A percentile compares a stretch with the other conserved stretches of the same genome.
Evolutionary conservation across 2,113 vertebrate genomes (phyloP).

Genomic region (Arothron firmamentum): DNA sequence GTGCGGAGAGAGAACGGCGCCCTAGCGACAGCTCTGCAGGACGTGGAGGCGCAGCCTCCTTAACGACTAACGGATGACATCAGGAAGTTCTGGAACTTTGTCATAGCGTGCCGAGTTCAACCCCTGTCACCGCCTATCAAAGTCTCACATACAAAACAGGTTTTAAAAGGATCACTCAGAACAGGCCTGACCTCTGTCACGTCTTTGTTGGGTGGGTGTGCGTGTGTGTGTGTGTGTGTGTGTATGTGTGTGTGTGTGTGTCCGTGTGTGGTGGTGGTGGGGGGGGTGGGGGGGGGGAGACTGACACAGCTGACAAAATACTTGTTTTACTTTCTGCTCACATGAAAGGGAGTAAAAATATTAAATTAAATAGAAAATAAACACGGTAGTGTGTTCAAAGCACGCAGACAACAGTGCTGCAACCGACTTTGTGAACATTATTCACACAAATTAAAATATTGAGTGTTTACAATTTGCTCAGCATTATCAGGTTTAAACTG

Average conservation of each 20-base stretch:
- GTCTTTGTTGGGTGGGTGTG: not conserved
- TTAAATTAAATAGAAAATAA: slow-evolving; percentile 1
- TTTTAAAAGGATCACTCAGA: slow-evolving; percentile 15
- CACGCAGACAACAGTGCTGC: slow-evolving; percentile 16
- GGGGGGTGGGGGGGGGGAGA: slow-evolving; percentile 10
- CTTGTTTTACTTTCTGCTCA: slow-evolving; percentile 17
- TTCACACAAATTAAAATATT: not conserved
- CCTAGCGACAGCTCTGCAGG: not conserved
- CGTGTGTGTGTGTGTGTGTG: too few species aligned
- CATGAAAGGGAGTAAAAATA: slow-evolving; percentile 28
- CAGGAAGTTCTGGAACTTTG: slow-evolving; percentile 31
- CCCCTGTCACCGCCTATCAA: slow-evolving; percentile 31
- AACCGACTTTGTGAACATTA: slow-evolving; percentile 6
- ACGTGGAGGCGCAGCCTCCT: slow-evolving; percentile 9
- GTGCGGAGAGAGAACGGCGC: slow-evolving; percentile 7
- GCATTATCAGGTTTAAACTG: slow-evolving; percentile 6
- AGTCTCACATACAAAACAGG: slow-evolving; percentile 27
- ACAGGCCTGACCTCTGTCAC: slow-evolving; percentile 36
- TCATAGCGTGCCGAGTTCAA: not conserved
- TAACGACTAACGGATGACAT: slow-evolving; percentile 35
- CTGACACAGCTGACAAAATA: slow-evolving; percentile 12
- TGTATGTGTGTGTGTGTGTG: too few species aligned
- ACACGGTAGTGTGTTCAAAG: slow-evolving; percentile 34
- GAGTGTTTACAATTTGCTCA: slow-evolving; percentile 5
- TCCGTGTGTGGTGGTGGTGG: too few species aligned